Percentiles rank a stretch among this genome's conserved stretches.
Evolutionary conservation across 2,797 vertebrate genomes (phyloP).

Genomic region (Enteromius radiatus): DNA sequence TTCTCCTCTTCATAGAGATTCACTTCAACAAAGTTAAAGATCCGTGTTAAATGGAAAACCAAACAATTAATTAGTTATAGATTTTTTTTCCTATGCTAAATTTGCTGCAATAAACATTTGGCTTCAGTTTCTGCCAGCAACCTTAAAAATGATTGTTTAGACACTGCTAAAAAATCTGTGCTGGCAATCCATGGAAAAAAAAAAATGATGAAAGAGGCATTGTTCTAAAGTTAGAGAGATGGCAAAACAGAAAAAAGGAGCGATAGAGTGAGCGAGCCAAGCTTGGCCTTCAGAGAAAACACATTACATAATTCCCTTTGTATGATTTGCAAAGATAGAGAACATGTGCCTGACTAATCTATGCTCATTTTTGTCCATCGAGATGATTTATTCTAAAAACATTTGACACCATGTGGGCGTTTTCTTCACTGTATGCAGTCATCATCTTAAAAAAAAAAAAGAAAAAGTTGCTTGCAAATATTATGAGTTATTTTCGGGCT

Average conservation of each 20-base stretch:
- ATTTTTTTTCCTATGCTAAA: not conserved
- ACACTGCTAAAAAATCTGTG: constrained; percentile 11
- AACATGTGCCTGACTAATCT: constrained; percentile 16
- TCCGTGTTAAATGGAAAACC: not conserved
- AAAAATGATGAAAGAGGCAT: constrained; percentile 34
- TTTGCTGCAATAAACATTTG: not conserved
- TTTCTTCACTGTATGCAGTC: constrained; percentile 21
- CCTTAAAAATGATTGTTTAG: constrained; percentile 12
- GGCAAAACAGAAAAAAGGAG: constrained; percentile 2
- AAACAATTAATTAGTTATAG: not conserved
- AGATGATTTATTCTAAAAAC: constrained; percentile 15
- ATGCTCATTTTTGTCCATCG: not conserved
- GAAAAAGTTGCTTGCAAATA: not conserved
- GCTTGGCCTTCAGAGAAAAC: constrained; percentile 48
- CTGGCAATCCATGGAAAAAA: constrained; percentile 30
- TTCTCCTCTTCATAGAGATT: not conserved
- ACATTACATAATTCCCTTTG: constrained; percentile 48
- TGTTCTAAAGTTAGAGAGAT: constrained; percentile 33
- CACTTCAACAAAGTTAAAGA: not conserved
- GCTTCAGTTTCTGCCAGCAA: not conserved
- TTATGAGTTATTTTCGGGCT: constrained; percentile 4
- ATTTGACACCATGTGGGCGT: not conserved
- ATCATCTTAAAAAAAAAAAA: not conserved
- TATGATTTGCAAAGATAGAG: constrained; percentile 17
- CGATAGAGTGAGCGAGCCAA: not conserved